Conservation (phyloP, 2,888 invertebrate genomes). For the Lithodes maja region DNA sequence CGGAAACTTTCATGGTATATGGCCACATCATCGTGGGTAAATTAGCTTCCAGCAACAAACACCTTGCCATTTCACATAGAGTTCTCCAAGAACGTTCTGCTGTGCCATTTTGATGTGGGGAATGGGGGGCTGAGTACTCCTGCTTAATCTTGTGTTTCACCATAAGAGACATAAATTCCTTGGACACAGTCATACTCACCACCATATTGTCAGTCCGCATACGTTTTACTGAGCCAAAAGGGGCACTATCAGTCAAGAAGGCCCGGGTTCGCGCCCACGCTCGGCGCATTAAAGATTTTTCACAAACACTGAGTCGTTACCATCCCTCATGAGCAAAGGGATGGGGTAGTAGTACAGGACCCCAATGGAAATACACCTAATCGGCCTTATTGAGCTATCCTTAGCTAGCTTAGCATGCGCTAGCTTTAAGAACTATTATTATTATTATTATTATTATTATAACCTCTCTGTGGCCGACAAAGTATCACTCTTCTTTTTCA, state of each 20-base stretch:
- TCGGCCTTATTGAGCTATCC: no score
- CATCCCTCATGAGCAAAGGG: no score
- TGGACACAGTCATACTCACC: not conserved
- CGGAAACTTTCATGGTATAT: not conserved
- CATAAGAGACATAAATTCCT: not conserved
- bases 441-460: no score
- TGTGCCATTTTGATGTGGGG: constrained; percentile 4
- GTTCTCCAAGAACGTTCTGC: not conserved
- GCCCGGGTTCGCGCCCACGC: no score
- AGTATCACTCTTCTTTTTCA: constrained; percentile 22
- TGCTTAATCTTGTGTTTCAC: not conserved
- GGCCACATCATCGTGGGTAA: constrained; percentile 14
- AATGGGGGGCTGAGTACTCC: not conserved
- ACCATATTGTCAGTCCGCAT: constrained; percentile 6
- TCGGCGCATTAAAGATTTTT: no score
- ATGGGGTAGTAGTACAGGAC: no score
- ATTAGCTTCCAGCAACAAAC: constrained; percentile 22
- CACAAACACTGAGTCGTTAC: no score
- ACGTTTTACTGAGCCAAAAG: not conserved
- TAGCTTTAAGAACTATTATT: no score
- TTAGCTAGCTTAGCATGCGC: no score
- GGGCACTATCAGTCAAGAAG: constrained; percentile 1
- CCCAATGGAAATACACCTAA: no score
- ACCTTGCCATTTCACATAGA: not conserved
- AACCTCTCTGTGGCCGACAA: constrained; percentile 14